These are phyloP conservation scores for Halictus quadricinctus DNA, from an alignment of 2,888 invertebrate genomes.

Conservation along the genomic window DNA sequence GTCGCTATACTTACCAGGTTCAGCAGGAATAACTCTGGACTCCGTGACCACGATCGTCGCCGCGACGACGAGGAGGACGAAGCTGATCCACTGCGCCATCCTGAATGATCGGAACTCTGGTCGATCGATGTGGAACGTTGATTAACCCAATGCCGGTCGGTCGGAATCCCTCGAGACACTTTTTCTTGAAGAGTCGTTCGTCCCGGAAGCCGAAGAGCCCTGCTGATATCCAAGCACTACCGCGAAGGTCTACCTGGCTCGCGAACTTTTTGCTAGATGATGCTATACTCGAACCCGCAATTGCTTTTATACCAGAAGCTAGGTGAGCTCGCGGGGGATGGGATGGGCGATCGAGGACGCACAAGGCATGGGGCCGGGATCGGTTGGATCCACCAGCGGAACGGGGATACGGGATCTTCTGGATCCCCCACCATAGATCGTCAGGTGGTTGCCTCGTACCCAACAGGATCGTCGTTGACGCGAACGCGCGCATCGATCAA, in stretches of 20 bases:
- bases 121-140: background rate
- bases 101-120: background rate
- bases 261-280: slow-evolving; percentile 69
- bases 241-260: slow-evolving; percentile 51
- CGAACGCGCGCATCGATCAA: slow-evolving; percentile 72
- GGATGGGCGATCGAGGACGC: slow-evolving; percentile 52
- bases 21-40: slow-evolving; percentile 67
- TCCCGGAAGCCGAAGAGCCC: slow-evolving; percentile 16
- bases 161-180: slow-evolving; percentile 17
- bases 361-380: slow-evolving; percentile 58
- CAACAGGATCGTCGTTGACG: slow-evolving; percentile 66
- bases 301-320: slow-evolving; percentile 77
- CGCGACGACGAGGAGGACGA: slow-evolving; percentile 82
- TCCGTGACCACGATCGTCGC: slow-evolving; percentile 82
- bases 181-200: slow-evolving; percentile 4
- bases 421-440: slow-evolving; percentile 60
- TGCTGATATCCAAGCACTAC: slow-evolving; percentile 50
- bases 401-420: slow-evolving; percentile 64
- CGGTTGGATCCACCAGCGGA: slow-evolving; percentile 49
- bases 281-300: slow-evolving; percentile 69
- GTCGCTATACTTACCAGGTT: slow-evolving; percentile 67
- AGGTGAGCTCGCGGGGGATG: slow-evolving; percentile 56
- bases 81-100: slow-evolving; percentile 67
- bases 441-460: slow-evolving; percentile 65
- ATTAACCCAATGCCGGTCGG: background rate